phyloP scores from a whole-genome alignment of 35 echinoderm and acorn worm species.

The Apostichopus japonicus region DNA sequence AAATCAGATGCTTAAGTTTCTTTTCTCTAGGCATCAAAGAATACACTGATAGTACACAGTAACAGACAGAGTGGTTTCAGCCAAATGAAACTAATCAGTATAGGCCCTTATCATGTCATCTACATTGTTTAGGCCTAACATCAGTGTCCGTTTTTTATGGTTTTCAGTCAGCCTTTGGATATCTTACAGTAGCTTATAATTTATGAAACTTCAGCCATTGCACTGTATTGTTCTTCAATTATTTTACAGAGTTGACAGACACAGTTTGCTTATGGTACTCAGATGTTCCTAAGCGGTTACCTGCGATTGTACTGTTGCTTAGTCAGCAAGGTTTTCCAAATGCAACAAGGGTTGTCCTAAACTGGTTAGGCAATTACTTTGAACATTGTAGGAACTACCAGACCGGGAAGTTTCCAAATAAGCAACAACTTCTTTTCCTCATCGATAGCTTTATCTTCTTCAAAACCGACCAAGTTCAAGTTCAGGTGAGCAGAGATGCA shows the following conservation, averaged over 20 bases:
- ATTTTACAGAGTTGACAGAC: constrained; percentile 34
- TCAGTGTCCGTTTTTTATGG: too few relatives aligned
- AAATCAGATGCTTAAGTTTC: too few relatives aligned
- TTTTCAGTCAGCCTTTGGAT: too few relatives aligned
- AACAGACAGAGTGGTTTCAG: too few relatives aligned
- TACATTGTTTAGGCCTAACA: too few relatives aligned
- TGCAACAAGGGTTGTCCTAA: constrained; percentile 70
- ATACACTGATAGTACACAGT: too few relatives aligned
- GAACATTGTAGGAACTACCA: constrained; percentile 90
- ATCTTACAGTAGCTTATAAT: too few relatives aligned
- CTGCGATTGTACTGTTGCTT: constrained; percentile 65
- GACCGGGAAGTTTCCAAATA: constrained; percentile 92
- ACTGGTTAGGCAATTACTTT: constrained; percentile 82
- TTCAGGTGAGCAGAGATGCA: neutral
- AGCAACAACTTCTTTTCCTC: constrained; percentile 67
- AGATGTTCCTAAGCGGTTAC: constrained; percentile 67
- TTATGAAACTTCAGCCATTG: too few relatives aligned
- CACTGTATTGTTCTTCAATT: too few relatives aligned
- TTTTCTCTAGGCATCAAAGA: too few relatives aligned
- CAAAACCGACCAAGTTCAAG: constrained; percentile 55
- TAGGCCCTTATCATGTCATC: too few relatives aligned
- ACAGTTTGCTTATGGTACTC: constrained; percentile 87
- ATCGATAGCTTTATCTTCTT: constrained; percentile 88
- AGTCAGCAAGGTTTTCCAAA: constrained; percentile 71
- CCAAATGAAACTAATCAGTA: too few relatives aligned